phyloP scores from a whole-genome alignment of 2,888 invertebrate genomes.

The Euproctis similis region DNA sequence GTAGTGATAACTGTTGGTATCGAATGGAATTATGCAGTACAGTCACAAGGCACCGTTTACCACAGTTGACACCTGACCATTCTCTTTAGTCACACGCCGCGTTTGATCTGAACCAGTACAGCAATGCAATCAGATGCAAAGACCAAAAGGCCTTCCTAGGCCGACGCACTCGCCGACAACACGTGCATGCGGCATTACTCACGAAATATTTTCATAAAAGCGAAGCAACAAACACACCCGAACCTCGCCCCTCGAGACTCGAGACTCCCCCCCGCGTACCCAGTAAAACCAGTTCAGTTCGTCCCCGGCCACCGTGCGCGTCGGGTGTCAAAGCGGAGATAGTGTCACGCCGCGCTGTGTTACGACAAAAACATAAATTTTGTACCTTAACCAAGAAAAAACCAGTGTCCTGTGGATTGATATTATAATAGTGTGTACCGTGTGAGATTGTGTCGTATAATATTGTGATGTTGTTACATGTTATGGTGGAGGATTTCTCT shows the following conservation, averaged over 20 bases:
- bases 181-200: slow-evolving; percentile 67
- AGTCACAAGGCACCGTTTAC: no score
- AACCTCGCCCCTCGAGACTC: slow-evolving; percentile 33
- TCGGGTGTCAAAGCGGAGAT: slow-evolving; percentile 42
- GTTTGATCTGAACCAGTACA: no score
- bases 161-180: slow-evolving; percentile 69
- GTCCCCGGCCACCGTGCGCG: slow-evolving; percentile 70
- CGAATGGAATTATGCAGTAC: no score
- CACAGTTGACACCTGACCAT: no score
- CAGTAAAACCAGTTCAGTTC: slow-evolving; percentile 70
- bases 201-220: slow-evolving; percentile 76
- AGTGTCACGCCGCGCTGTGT: slow-evolving; percentile 52
- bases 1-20: no score
- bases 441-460: slow-evolving; percentile 66
- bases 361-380: slow-evolving; percentile 67
- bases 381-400: slow-evolving; percentile 59
- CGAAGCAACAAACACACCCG: slow-evolving; percentile 70
- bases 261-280: slow-evolving; percentile 31
- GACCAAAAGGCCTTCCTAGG: slow-evolving; percentile 65
- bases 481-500: slow-evolving; percentile 68
- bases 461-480: slow-evolving; percentile 63
- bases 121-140: slow-evolving; percentile 55
- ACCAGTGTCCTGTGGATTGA: slow-evolving; percentile 69
- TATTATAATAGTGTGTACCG: slow-evolving; percentile 52
- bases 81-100: no score